phyloP scores from a whole-genome alignment of 2,888 invertebrate genomes.

The Homarus gammarus region DNA sequence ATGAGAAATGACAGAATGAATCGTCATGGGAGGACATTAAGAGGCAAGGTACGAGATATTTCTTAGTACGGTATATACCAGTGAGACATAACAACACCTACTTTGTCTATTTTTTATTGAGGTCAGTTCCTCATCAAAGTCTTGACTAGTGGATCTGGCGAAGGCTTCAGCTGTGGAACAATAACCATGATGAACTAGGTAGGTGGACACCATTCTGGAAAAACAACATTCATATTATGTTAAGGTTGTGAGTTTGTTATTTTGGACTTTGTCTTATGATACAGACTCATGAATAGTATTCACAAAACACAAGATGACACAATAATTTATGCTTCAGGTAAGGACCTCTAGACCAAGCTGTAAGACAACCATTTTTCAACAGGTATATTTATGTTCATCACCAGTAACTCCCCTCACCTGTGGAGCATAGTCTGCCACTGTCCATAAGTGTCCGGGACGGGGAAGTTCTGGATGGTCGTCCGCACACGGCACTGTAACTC shows the following conservation, averaged over 20 bases:
- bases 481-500: slow-evolving; percentile 92
- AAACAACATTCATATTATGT: too few species aligned
- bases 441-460: slow-evolving; percentile 90
- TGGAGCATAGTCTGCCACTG: slow-evolving; percentile 96
- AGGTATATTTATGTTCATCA: slow-evolving; percentile 37
- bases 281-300: too few species aligned
- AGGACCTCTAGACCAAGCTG: not conserved
- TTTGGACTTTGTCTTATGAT: too few species aligned
- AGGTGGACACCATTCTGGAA: slow-evolving; percentile 95
- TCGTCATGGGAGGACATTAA: too few species aligned
- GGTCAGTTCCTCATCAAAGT: slow-evolving; percentile 93
- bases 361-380: too few species aligned
- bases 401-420: slow-evolving; percentile 85
- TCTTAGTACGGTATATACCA: too few species aligned
- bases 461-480: slow-evolving; percentile 91
- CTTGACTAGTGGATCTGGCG: slow-evolving; percentile 92
- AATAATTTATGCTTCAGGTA: not conserved
- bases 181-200: slow-evolving; percentile 98
- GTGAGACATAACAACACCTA: slow-evolving; percentile 81
- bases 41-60: too few species aligned
- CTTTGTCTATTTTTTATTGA: slow-evolving; percentile 98
- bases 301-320: too few species aligned
- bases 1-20: too few species aligned
- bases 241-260: too few species aligned
- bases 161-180: slow-evolving; percentile 93